phyloP scores from a whole-genome alignment of 1,140 invertebrate species.

The Subanguina moxae region DNA sequence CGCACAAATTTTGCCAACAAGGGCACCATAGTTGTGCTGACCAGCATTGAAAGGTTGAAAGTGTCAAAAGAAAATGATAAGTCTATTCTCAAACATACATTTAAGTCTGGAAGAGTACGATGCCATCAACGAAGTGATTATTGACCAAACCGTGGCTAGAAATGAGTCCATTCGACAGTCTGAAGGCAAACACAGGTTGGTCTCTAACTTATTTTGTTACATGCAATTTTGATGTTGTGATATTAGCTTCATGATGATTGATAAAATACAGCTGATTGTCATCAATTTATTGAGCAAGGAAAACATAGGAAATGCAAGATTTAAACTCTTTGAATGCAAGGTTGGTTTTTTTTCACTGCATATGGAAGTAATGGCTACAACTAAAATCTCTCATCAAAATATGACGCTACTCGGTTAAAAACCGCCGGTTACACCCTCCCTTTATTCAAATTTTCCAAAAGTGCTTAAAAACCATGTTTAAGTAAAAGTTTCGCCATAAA shows the following conservation, averaged over 20 bases:
- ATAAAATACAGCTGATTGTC: slow-evolving; percentile 29
- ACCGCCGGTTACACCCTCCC: too few species aligned
- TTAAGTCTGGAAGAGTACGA: slow-evolving; percentile 15
- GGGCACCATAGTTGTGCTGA: slow-evolving; percentile 38
- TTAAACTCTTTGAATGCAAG: slow-evolving; percentile 3
- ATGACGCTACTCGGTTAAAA: too few species aligned
- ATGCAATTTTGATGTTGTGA: too few species aligned
- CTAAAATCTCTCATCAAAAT: too few species aligned
- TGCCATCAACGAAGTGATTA: slow-evolving; percentile 25
- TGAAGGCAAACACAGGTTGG: slow-evolving; percentile 8
- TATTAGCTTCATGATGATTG: slow-evolving; percentile 11
- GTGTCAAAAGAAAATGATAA: background rate
- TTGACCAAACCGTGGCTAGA: slow-evolving; percentile 24
- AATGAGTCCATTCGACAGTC: slow-evolving; percentile 26
- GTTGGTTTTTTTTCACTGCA: slow-evolving; percentile 6
- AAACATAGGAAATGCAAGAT: slow-evolving; percentile 14
- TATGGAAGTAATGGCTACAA: too few species aligned
- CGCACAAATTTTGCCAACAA: slow-evolving; percentile 16
- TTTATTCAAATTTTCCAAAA: too few species aligned
- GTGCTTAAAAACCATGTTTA: too few species aligned
- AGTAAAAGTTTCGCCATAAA: too few species aligned
- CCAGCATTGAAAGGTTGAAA: slow-evolving; percentile 21
- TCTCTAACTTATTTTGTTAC: slow-evolving; percentile 5
- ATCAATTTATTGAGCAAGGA: slow-evolving; percentile 32
- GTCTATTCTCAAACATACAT: background rate